Base-by-base conservation (phyloP, 2,888 invertebrate species). In the Drosophila kanekoi region DNA sequence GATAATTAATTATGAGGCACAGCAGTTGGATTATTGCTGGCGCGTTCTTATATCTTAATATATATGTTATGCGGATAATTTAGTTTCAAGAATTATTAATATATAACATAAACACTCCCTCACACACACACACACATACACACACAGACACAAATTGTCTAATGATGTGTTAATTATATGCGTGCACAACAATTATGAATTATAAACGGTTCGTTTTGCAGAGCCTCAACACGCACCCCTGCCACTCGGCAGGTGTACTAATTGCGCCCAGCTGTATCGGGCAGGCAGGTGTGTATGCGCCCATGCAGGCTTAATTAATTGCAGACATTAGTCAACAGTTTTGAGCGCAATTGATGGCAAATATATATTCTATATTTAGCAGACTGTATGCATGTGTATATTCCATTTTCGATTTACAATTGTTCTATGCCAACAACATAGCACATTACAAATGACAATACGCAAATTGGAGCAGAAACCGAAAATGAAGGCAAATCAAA, bases 141-240 rank as follows among this genome's bases (percentile, higher is more conserved):
- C 28, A 32, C 14, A 13, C n/a, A 33, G 8, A 32, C 10, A 11
- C 14, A 20, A 13, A n/a, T 37, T 51, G 43, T 45, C 68, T 81
- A 79, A 81, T 65, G 72, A 85, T 61, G 79, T 85, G 81, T 72
- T 85, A 81, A 81, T 81, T 81, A 72, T 66, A 75, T 66, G 57
- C 52, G 49, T 41, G 41, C 62, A 45, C 45, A 57, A 54, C 51
- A 72, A 69, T 67, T 81, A 75, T 84, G 79, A 81, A 69, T 58
- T 77, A 76, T 74, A 73, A 63, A 58, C 43, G 66, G 40, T 65
- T 10, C 35, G 20, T 20, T 44, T 20, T 37, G 59, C 16, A 37
- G 20, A 41, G 41, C 35, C 35, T 9, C 18, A 1, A 6, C 9
- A 13, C 1, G 3, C 3, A 5, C 16, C 32, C 6, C 20, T 11